Evolutionary conservation across 1,140 invertebrate species (phyloP), one percentile per base, ranked within the genome.

Genomic region (Phocides pigmalion): DNA sequence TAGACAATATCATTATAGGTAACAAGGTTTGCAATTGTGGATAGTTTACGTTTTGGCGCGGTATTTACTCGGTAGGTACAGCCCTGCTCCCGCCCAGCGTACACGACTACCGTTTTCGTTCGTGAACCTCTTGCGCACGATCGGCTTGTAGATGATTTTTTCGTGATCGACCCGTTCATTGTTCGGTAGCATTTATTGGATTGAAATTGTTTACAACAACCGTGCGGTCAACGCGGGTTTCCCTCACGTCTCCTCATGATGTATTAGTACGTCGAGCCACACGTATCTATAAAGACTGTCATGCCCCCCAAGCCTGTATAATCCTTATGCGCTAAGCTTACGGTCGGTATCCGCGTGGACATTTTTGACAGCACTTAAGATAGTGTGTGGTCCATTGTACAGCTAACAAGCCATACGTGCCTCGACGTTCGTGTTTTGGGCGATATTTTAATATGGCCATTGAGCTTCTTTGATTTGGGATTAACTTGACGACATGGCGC

Each of bases 171-270:
- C 62, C 72, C 73, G 80, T 79, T 86, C 87, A 89, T 90, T 90
- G 87, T 90, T 87, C 84, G 69, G 85, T 84, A 87, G 84, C 87
- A 84, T 84, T 88, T 80, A 85, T 88, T 87, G 84, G 82, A 74
- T 86, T 81, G 77, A 83, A 87, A 89, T 85, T 87, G 83, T 81
- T 81, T 74, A 76, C 76, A 79, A 74, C 72, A 70, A 66, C 70
- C 72, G 74, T 75, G 74, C 74, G 72, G 68, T 77, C 74, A 77
- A 64, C 66, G 66, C 63, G 58, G 62, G 64, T 68, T 71, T 70
- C 69, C 65, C 64, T 72, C 75, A 74, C 69, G 72, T 77, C 72
- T 62, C 59, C 53, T 61, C 62, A 68, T 77, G 72, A 77, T 72
- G 62, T 74, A 76, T 74, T 74, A 65, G 64, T 69, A 69, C 62